Base-by-base conservation (phyloP, 2,888 invertebrate genomes). In the Coenonympha glycerion region DNA sequence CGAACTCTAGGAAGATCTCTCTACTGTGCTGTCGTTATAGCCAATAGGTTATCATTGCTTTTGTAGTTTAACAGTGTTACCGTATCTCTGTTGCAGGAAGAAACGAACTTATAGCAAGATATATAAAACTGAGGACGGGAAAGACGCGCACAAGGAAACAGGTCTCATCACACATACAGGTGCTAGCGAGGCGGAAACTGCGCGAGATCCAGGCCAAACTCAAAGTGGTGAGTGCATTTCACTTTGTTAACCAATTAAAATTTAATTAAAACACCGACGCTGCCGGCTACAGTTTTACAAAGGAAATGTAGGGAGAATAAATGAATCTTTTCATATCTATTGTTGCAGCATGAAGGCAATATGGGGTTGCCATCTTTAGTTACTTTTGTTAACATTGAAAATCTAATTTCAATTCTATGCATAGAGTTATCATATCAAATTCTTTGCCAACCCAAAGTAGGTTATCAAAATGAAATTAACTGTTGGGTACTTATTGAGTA, bases 91-190 rank as follows among this genome's bases (percentile, higher is more conserved):
- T 92, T 93, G 48, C 92, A 99, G 99, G 99, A 79, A 94, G 99
- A 69, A 99, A 99, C 90, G 99, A 99, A 91, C 90, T 99, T 82
- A 99, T 99, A 89, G 99, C 99, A 68, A 92, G 99, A 76, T 99
- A 99, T 90, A 99, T 99, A 83, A 99, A 99, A 91, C 90, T 99
- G 77, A 92, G 99, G 72, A 99, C 99, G 66, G 99, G 99, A 63
- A 99, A 99, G 87, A 99, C 99, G 87, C 93, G 99, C 82, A 99
- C 99, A 80, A 91, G 99, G 78, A 99, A 99, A 89, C 99, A 99
- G 90, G 99, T 99, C 73, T 99, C 99, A 71, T 99, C 98, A 72
- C 99, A 99, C 87, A 99, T 99, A 87, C 99, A 99, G 89, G 99
- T 99, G 76, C 91, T 99, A 78, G 99, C 99, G 66, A 92, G 99